Evolutionary conservation across 1,140 invertebrate genomes (phyloP), one percentile per base, ranked within the genome.

Genomic region (Drosophila insularis): DNA sequence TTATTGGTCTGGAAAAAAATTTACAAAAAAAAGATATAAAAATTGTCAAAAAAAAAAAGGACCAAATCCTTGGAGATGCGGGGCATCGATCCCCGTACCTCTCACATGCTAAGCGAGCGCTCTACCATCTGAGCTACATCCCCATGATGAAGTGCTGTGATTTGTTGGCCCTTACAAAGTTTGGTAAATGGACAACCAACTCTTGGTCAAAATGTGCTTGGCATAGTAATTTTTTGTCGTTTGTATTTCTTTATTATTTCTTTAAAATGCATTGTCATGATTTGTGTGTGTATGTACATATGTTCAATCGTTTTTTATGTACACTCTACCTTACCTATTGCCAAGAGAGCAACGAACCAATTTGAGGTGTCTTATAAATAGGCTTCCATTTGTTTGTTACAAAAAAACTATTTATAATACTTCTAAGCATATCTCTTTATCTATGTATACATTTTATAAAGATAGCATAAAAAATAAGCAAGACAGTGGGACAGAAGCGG

Each of bases 21-120:
- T 43, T 23, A 32, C 63, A 58, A 63, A 50, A 11, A 17, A 43
- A 37, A 39, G 23, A 14, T 7, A 56, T 13, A 43, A 7, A 17
- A 27, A 6, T 27, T 17, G 7, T 2, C 13, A 21, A 73, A 63
- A 74, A 73, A 63, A 74, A 69, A 63, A 62, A 62, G 35, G 19
- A 40, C 6, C 54, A 7, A 27, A 17, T 39, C 35, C 23, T 76
- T 92, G 91, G 91, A 92, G 95, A 94, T 94, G 94, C 94, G 93
- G 94, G 95, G 95, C 92, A 96, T 96, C 95, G 95, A 96, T 96
- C 95, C 95, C 94, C 93, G 95, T 95, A 95, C 95, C 95, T 95
- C 95, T 95, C 95, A 94, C 95, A 95, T 96, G 95, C 95, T 95
- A 96, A 96, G 95, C 95, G 95, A 96, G 95, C 95, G 95, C 95